Percentiles rank a stretch among this genome's conserved stretches.
Conservation (phyloP, 92 coral and sea anemone genomes). For the Epizoanthus scotinus region DNA sequence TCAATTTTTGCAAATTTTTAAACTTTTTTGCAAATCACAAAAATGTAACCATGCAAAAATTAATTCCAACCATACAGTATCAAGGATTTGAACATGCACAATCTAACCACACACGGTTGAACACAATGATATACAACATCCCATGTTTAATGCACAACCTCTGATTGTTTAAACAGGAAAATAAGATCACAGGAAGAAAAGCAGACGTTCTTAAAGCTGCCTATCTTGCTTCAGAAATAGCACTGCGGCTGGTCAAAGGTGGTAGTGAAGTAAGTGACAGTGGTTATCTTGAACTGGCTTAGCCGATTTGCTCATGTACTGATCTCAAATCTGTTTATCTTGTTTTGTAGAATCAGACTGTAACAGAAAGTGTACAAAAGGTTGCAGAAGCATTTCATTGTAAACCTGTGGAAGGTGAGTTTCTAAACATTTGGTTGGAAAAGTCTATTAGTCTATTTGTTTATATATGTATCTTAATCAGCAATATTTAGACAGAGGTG, state of each 20-base stretch:
- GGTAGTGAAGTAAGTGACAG: slow-evolving; percentile 76
- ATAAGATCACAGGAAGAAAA: slow-evolving; percentile 88
- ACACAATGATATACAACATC: no score
- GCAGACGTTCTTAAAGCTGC: slow-evolving; percentile 97
- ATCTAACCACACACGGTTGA: no score
- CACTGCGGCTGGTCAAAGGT: slow-evolving; percentile 84
- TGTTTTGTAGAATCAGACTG: slow-evolving; percentile 67
- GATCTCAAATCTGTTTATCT: not conserved
- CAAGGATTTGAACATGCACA: no score
- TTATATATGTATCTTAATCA: no score
- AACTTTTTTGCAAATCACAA: no score
- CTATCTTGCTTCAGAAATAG: slow-evolving; percentile 88
- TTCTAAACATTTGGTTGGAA: no score
- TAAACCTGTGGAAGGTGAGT: slow-evolving; percentile 95
- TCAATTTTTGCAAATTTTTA: no score
- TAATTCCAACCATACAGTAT: no score
- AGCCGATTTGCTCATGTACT: not conserved
- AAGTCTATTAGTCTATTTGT: no score
- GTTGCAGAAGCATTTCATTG: slow-evolving; percentile 91
- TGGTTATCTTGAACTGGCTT: not conserved
- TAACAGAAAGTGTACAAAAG: slow-evolving; percentile 88
- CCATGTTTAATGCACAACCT: not conserved
- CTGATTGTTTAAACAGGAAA: slow-evolving; percentile 64
- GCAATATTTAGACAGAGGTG: no score
- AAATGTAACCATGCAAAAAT: no score